Evolutionary conservation across 2,113 vertebrate species (phyloP).

Genomic region (Sinocyclocheilus anshuiensis): DNA sequence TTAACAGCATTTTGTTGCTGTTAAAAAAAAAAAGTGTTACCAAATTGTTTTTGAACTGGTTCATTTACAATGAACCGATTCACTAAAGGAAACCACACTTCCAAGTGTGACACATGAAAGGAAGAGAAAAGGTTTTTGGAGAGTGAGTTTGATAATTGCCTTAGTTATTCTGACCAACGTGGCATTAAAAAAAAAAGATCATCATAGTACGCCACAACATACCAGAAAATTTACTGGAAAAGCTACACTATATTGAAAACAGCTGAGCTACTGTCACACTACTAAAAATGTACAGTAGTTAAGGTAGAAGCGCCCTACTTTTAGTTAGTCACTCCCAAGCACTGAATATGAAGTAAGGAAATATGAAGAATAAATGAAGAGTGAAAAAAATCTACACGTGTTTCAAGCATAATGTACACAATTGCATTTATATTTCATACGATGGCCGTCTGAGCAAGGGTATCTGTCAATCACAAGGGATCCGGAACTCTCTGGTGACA

Average conservation of each 20-base stretch:
- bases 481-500: constrained; percentile 70
- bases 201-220: neutral
- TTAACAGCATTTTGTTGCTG: neutral
- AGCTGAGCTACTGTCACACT: constrained; percentile 4
- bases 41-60: neutral
- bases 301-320: neutral
- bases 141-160: neutral
- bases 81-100: neutral
- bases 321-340: neutral
- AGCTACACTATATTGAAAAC: neutral
- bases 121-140: neutral
- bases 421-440: constrained; percentile 62
- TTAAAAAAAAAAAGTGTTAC: neutral
- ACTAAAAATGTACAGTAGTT: neutral
- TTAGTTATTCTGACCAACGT: neutral
- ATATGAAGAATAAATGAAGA: neutral
- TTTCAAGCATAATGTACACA: constrained; percentile 36
- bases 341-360: neutral
- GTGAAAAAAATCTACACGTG: no score
- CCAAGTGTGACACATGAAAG: neutral
- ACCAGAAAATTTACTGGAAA: neutral
- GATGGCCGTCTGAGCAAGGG: constrained; percentile 30
- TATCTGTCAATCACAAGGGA: constrained; percentile 72
- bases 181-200: neutral
- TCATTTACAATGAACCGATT: neutral